Conservation (phyloP, 2,888 invertebrate genomes). For the Epinotia nisella region DNA sequence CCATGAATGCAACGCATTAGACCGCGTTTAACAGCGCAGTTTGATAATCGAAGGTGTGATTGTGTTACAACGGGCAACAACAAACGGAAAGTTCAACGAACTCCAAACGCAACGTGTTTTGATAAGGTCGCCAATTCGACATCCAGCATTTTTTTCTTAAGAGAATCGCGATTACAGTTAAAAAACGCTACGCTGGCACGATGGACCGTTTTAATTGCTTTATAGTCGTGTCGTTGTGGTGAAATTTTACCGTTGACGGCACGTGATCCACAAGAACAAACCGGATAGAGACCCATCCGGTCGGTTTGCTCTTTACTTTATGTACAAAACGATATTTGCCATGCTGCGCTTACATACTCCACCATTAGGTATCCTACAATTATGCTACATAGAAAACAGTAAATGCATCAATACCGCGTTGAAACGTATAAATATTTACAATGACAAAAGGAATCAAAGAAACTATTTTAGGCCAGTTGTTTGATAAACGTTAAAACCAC, state of each 20-base stretch:
- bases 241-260: constrained; percentile 76
- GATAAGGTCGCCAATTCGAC: constrained; percentile 78
- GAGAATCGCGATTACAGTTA: constrained; percentile 73
- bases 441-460: constrained; percentile 1
- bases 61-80: constrained; percentile 53
- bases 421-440: constrained; percentile 5
- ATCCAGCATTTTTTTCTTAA: constrained; percentile 66
- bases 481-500: background rate
- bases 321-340: constrained; percentile 33
- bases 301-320: constrained; percentile 46
- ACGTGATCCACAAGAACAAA: constrained; percentile 71
- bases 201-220: constrained; percentile 82
- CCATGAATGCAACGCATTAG: constrained; percentile 5
- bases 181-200: constrained; percentile 68
- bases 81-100: constrained; percentile 64
- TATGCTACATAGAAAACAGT: background rate
- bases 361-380: background rate
- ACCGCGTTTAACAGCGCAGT: constrained; percentile 14
- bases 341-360: background rate
- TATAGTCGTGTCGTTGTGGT: constrained; percentile 75
- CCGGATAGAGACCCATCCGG: constrained; percentile 51
- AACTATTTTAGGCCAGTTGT: background rate
- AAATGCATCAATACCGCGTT: background rate
- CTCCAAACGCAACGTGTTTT: constrained; percentile 64
- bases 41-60: constrained; percentile 37